These are phyloP conservation scores for Salvelinus alpinus DNA, from an alignment of 2,113 vertebrate genomes.

Conservation along the genomic window DNA sequence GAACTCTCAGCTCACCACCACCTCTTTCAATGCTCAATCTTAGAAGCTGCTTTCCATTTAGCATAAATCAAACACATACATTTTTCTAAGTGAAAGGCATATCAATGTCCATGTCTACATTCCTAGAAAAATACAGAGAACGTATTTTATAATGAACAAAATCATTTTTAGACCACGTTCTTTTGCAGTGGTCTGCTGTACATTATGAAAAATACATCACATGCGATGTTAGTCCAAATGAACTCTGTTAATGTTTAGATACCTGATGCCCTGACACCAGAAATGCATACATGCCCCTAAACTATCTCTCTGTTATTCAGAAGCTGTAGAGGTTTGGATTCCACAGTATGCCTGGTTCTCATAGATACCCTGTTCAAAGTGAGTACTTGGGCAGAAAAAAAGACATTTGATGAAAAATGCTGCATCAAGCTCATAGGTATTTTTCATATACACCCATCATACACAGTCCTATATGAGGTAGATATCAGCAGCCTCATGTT, in stretches of 20 bases:
- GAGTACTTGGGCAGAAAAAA: slow-evolving; percentile 12
- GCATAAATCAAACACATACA: slow-evolving; percentile 76
- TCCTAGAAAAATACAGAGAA: slow-evolving; percentile 1
- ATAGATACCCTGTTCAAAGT: slow-evolving; percentile 19
- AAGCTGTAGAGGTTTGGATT: slow-evolving; percentile 18
- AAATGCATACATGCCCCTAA: neutral
- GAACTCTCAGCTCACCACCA: too few relatives aligned
- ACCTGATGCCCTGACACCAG: neutral
- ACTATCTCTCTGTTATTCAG: neutral
- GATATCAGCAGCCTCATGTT: neutral
- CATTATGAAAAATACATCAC: slow-evolving; percentile 11
- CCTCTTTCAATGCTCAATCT: slow-evolving; percentile 21
- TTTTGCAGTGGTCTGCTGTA: neutral
- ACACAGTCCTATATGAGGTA: slow-evolving; percentile 30
- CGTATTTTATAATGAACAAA: slow-evolving; percentile 12
- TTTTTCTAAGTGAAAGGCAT: slow-evolving; percentile 8
- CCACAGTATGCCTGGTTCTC: slow-evolving; percentile 23
- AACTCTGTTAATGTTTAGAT: neutral
- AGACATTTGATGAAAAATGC: slow-evolving; percentile 16
- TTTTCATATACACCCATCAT: slow-evolving; percentile 25
- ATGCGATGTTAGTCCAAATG: neutral
- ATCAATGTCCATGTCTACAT: slow-evolving; percentile 3
- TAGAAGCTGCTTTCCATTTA: slow-evolving; percentile 35
- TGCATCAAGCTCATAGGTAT: slow-evolving; percentile 5
- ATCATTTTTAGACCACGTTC: neutral